These are phyloP conservation scores for Petrocephalus zakoni DNA, from an alignment of 2,113 vertebrate genomes.

Conservation along the genomic window DNA sequence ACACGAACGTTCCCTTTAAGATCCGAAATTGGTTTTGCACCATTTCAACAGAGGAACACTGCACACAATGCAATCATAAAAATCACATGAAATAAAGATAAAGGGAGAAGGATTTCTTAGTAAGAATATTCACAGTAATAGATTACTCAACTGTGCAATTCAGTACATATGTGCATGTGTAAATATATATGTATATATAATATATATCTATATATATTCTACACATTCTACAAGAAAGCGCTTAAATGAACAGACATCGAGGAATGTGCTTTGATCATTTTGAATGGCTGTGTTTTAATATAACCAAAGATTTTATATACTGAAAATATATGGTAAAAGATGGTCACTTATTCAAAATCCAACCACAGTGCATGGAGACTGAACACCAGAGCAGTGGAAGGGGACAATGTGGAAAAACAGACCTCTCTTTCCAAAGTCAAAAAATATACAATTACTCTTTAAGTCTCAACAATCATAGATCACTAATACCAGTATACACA, in stretches of 20 bases:
- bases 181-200: constrained; percentile 22
- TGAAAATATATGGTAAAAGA: constrained; percentile 41
- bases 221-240: constrained; percentile 42
- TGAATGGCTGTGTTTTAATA: constrained; percentile 46
- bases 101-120: constrained; percentile 18
- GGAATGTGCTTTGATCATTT: constrained; percentile 67
- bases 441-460: constrained; percentile 47
- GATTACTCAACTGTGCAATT: constrained; percentile 25
- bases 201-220: constrained; percentile 31
- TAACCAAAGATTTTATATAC: constrained; percentile 39
- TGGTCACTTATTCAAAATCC: constrained; percentile 42
- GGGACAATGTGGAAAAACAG: constrained; percentile 35
- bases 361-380: constrained; percentile 44
- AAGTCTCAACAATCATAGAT: constrained; percentile 42
- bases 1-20: constrained; percentile 24
- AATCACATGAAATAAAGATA: constrained; percentile 35
- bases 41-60: constrained; percentile 19
- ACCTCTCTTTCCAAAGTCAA: constrained; percentile 40
- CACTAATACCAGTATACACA: constrained; percentile 48
- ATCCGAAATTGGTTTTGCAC: constrained; percentile 17
- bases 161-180: constrained; percentile 19
- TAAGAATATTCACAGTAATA: constrained; percentile 28
- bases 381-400: constrained; percentile 38
- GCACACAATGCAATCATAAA: constrained; percentile 16
- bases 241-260: constrained; percentile 45